A percentile compares a stretch with the other conserved stretches of the same genome.
Evolutionary conservation across 2,113 vertebrate species (phyloP).

Genomic region (Austrofundulus limnaeus): DNA sequence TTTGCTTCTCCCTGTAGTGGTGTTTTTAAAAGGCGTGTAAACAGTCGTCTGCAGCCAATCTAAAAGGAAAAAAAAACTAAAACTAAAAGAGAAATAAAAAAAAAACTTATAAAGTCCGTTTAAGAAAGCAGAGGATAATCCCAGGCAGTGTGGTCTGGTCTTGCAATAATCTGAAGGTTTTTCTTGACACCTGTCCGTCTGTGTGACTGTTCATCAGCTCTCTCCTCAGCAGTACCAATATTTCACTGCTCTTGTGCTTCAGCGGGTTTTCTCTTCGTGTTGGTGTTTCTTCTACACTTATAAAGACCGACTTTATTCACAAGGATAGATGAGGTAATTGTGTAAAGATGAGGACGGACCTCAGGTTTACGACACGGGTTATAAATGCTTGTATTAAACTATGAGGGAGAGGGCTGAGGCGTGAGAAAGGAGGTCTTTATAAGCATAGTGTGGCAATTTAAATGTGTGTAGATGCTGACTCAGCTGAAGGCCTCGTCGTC

Average conservation of each 20-base stretch:
- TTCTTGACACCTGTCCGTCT: conserved; percentile 30
- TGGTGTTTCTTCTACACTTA: conserved; percentile 52
- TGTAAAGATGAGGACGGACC: conserved; percentile 15
- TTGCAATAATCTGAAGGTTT: conserved; percentile 41
- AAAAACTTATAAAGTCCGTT: conserved; percentile 67
- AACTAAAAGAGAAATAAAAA: conserved; percentile 71
- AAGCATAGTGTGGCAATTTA: conserved; percentile 45
- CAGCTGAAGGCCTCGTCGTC: conserved; percentile 96
- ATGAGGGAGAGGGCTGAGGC: conserved; percentile 12
- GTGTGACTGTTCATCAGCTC: conserved; percentile 35
- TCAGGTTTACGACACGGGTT: too few species aligned
- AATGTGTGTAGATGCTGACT: conserved; percentile 56
- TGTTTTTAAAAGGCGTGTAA: conserved; percentile 83
- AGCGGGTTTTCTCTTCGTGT: conserved; percentile 37
- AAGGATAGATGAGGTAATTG: conserved; percentile 39
- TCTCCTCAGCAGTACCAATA: conserved; percentile 41
- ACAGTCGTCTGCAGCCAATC: conserved; percentile 84
- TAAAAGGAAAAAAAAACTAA: conserved; percentile 58
- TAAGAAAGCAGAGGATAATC: conserved; percentile 72
- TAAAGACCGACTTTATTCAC: conserved; percentile 49
- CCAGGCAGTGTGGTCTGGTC: conserved; percentile 62
- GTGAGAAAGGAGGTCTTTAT: conserved; percentile 45
- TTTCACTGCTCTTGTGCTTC: conserved; percentile 68
- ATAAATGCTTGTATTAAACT: conserved; percentile 4
- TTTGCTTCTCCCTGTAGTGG: conserved; percentile 81